Conservation (phyloP, 2,113 vertebrate species). For the Tonatia bakeri region DNA sequence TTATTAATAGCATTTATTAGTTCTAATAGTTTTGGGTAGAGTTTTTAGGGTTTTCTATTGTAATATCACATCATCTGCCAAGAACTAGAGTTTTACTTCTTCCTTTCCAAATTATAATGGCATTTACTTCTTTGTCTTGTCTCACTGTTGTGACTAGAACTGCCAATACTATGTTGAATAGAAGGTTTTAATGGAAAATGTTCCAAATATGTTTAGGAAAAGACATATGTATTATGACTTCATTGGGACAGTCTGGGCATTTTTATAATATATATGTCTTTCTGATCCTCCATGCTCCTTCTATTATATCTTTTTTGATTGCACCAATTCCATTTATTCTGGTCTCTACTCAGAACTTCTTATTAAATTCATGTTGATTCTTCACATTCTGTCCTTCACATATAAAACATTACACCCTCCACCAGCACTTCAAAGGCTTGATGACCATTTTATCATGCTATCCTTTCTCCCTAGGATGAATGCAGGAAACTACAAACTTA, state of each 20-base stretch:
- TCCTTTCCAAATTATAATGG: neutral
- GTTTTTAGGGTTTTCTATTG: neutral
- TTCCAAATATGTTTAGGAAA: neutral
- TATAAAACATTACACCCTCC: neutral
- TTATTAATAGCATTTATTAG: neutral
- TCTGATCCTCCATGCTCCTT: neutral
- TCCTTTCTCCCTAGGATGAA: neutral
- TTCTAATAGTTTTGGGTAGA: neutral
- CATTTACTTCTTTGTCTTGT: neutral
- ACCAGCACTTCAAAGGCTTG: neutral
- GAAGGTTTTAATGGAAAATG: no score
- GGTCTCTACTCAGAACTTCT: neutral
- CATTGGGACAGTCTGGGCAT: neutral
- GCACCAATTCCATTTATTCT: neutral
- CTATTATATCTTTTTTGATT: neutral
- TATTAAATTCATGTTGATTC: neutral
- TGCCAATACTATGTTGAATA: no score
- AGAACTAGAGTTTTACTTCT: neutral
- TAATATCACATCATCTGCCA: neutral
- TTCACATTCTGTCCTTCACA: neutral
- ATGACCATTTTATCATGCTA: neutral
- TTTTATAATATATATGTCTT: neutral
- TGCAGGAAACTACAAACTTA: rapidly evolving
- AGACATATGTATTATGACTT: neutral
- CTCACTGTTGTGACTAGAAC: neutral